Evolutionary conservation across 2,888 invertebrate genomes (phyloP), one percentile per base, ranked within the genome.

Genomic region (Drosophila flavopinicola): DNA sequence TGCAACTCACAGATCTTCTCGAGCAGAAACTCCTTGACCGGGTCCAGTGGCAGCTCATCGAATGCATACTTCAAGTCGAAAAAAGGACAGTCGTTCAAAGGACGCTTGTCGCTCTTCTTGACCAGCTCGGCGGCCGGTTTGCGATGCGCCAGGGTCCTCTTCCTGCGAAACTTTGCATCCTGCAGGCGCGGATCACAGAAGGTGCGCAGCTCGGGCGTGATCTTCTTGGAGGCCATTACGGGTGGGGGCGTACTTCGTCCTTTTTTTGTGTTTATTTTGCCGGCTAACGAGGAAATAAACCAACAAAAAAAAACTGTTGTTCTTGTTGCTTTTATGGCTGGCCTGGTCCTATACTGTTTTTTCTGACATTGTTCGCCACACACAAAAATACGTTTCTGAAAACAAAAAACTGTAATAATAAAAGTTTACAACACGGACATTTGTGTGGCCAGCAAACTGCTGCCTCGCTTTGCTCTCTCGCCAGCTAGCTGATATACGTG

Each of bases 21-120:
- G 44, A 65, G 56, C 24, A 90, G 60, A 48, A 78, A 90, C 25
- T 79, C 80, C 63, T 88, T 89, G 11, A 86, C 75, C 2, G 91
- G 91, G 83, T 91, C 91, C 24, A 91, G 65, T 1, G 91, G 91
- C 70, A 91, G 68, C 52, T 91, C 89, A 69, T 91, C 91, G 24
- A 79, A 82, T 15, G 78, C 60, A 64, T 91, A 90, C 27, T 74
- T 63, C 49, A 90, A 79, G 27, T 75, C 71, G 67, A 90, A 91
- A 53, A 91, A 91, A 4, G 91, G 91, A 29, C 88, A 88, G 59
- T 91, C 91, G 37, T 89, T 90, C 20, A 90, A 66, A 6, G 83
- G 86, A 6, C 89, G 51, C 32, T 75, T 82, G 27, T 68, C 78
- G 7, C 49, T 45, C 33, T 78, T 82, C 29, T 73, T 67, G 0